Evolutionary conservation across 2,888 invertebrate genomes (phyloP), one percentile per base, ranked within the genome.

Genomic region (Ectropis crepuscularia): DNA sequence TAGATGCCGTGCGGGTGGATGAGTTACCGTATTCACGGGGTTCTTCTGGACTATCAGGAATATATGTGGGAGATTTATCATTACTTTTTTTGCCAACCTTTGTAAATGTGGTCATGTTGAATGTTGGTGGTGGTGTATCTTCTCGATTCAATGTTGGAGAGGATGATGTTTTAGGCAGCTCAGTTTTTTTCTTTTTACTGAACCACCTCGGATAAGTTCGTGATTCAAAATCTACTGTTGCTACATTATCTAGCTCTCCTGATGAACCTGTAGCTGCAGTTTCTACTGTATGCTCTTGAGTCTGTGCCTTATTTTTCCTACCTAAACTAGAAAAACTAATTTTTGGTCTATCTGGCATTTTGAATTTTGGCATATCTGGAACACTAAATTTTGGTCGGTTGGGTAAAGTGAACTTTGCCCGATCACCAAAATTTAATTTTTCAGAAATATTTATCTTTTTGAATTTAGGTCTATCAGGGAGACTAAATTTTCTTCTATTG

Each of bases 141-240:
- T 94, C 94, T 73, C 94, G 90, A 62, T 90, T 87, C 63, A 91
- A 79, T 39, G 83, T 90, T 0, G 92, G 92, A 0, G 94, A 94
- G 53, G 94, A 94, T 28, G 94, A 94, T 5, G 93, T 93, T 74
- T 93, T 93, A 5, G 85, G 82, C 39, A 90, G 69, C 50, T 88
- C 85, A 4, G 83, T 66, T 72, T 90, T 90, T 76, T 93, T 93
- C 74, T 92, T 92, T 73, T 87, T 88, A 63, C 83, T 85, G 75
- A 95, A 95, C 70, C 97, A 93, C 73, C 97, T 94, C 0, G 97
- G 97, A 80, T 96, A 97, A 0, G 97, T 97, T 73, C 95, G 95
- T 69, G 96, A 95, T 84, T 96, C 96, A 79, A 95, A 95, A 55
- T 95, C 94, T 78, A 96, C 96, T 48, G 94, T 94, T 58, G 93